Evolutionary conservation across 2,113 vertebrate species (phyloP), one percentile per base, ranked within the genome.

Genomic region (Hyperopisus bebe): DNA sequence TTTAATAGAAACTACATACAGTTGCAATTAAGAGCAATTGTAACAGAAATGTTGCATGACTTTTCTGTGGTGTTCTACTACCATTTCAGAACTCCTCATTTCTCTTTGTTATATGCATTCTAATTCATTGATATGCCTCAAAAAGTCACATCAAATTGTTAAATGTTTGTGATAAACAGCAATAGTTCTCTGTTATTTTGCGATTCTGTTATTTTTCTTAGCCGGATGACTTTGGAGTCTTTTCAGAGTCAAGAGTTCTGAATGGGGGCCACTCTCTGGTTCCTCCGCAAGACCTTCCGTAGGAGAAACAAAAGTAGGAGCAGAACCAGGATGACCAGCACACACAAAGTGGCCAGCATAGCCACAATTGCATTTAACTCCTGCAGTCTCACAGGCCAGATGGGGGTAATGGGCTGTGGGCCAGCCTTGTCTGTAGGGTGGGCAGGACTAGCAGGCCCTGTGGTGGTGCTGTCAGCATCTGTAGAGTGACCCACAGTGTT

Each of bases 181-280:
- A 53, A 51, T n/a, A 10, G 7, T 5, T 82, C 48, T 44, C 10
- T 39, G 10, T 13, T 80, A 70, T 70, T 70, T 70, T 10, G 35
- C 5, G 24, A 15, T 24, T 13, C 66, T 11, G 19, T 48, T 84
- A 15, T 6, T 19, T 42, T 42, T 42, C 31, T 42, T 80, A 39
- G 15, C 1, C 5, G 3, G 13, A 31, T 77, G 4, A 39, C 35
- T 77, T 6, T 39, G 31, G 55, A 58, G 70, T 19, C 11, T 39
- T 19, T 80, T 42, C 70, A 35, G 15, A 39, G 62, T 89, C 89
- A 92, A 87, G 90, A 90, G 55, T 90, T 89, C 42, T 91, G 90
- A 82, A 94, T 91, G 0, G 95, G 95, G 42, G 93, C 95, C 82
- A 96, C 95, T 85, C 94, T 94, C 89, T 93, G 94, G 55, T 93